phyloP scores from a whole-genome alignment of 92 coral and sea anemone genomes.

The Plumapathes pennacea region DNA sequence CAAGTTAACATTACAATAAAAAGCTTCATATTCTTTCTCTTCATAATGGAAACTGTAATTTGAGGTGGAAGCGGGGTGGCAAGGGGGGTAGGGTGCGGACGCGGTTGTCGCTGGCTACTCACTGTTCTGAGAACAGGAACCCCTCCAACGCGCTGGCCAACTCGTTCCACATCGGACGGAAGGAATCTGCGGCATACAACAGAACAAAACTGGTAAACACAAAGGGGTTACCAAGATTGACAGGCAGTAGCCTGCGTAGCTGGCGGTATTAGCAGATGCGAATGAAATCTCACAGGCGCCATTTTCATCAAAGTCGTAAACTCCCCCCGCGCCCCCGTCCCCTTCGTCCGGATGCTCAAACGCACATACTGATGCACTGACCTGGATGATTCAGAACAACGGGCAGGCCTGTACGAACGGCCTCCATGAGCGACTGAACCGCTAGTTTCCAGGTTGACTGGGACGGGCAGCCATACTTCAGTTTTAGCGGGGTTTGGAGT shows the following conservation, averaged over 20 bases:
- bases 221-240: no score
- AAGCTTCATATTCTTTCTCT: no score
- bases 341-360: no score
- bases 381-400: constrained; percentile 84
- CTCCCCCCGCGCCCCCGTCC: no score
- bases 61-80: not conserved
- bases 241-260: no score
- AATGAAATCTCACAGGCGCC: no score
- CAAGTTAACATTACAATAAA: no score
- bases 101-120: constrained; percentile 44
- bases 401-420: constrained; percentile 77
- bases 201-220: not conserved
- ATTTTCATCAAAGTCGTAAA: no score
- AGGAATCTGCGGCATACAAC: no score
- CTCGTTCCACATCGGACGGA: constrained; percentile 98
- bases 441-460: constrained; percentile 99
- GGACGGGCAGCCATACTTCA: constrained; percentile 93
- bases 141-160: constrained; percentile 87
- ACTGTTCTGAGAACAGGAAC: constrained; percentile 92
- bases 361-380: constrained; percentile 1
- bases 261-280: no score
- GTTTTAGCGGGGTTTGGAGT: constrained; percentile 77
- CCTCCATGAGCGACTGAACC: constrained; percentile 79
- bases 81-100: no score
- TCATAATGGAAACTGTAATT: no score